Conservation (phyloP, 2,113 vertebrate species). For the Edolisoma coerulescens region DNA sequence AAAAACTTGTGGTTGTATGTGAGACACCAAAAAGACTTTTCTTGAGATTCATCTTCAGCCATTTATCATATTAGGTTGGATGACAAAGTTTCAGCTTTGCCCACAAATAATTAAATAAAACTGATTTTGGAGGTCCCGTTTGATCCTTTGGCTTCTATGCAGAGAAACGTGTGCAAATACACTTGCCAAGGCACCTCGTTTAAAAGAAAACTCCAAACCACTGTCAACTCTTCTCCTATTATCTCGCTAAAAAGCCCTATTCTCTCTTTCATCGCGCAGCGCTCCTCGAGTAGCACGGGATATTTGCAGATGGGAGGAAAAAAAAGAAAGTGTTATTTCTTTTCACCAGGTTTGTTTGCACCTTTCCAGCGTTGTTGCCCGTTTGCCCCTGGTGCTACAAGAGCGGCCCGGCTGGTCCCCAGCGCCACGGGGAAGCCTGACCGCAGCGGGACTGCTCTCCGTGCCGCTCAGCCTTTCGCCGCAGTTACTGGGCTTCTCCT, state of each 20-base stretch:
- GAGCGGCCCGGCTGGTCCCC: accelerated
- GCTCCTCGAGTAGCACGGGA: not conserved
- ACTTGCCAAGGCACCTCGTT: not conserved
- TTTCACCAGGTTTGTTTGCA: not conserved
- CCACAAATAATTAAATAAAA: not conserved
- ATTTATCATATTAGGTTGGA: not conserved
- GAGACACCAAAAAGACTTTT: not conserved
- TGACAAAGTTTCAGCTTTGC: not conserved
- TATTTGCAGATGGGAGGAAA: too few relatives aligned
- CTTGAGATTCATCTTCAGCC: not conserved
- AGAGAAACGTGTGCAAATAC: not conserved
- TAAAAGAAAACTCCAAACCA: not conserved
- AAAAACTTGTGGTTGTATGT: not conserved
- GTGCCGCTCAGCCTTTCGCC: not conserved
- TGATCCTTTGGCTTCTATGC: not conserved
- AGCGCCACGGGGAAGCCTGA: accelerated
- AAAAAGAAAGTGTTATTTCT: not conserved
- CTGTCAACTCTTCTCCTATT: not conserved
- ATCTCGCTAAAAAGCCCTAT: not conserved
- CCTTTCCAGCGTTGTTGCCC: not conserved
- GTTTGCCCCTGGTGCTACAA: accelerated
- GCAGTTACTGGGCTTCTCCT: not conserved
- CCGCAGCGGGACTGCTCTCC: too few relatives aligned
- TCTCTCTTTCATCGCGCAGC: not conserved
- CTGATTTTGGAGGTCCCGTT: accelerated